phyloP scores from a whole-genome alignment of 2,113 vertebrate genomes.

The Osmerus eperlanus region DNA sequence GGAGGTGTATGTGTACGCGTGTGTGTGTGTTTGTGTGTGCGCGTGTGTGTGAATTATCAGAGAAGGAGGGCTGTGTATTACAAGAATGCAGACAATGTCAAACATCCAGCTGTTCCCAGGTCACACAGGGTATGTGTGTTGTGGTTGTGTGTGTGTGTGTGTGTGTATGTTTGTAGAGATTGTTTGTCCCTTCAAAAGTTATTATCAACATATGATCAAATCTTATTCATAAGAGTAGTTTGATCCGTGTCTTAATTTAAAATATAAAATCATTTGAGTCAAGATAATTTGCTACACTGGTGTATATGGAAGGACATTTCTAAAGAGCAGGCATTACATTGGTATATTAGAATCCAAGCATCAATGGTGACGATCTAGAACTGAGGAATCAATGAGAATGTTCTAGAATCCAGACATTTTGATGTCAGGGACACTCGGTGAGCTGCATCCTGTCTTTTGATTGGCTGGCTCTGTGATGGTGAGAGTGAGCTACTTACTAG shows the following conservation, averaged over 20 bases:
- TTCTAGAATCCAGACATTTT: background rate
- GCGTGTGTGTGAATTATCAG: background rate
- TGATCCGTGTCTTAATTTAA: too few species aligned
- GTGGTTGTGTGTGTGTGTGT: background rate
- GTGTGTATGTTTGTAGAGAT: too few species aligned
- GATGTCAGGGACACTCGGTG: conserved; percentile 24
- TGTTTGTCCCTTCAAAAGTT: too few species aligned
- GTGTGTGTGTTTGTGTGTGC: background rate
- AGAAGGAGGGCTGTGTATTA: conserved; percentile 23
- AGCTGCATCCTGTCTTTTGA: conserved; percentile 21
- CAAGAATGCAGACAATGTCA: conserved; percentile 36
- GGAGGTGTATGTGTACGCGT: conserved; percentile 13
- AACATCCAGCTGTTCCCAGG: conserved; percentile 32
- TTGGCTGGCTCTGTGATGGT: conserved; percentile 40
- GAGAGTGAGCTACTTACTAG: conserved; percentile 7
- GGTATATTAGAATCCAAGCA: too few species aligned
- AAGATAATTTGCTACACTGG: too few species aligned
- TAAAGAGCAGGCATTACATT: too few species aligned
- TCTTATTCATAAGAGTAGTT: too few species aligned
- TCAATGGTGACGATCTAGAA: too few species aligned
- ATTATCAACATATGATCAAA: too few species aligned
- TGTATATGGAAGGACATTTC: too few species aligned
- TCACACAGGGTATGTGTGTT: conserved; percentile 4
- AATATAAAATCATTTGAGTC: too few species aligned
- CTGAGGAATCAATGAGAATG: background rate